These are phyloP conservation scores for Fopius arisanus DNA, from an alignment of 1,140 invertebrate genomes.

Conservation along the genomic window DNA sequence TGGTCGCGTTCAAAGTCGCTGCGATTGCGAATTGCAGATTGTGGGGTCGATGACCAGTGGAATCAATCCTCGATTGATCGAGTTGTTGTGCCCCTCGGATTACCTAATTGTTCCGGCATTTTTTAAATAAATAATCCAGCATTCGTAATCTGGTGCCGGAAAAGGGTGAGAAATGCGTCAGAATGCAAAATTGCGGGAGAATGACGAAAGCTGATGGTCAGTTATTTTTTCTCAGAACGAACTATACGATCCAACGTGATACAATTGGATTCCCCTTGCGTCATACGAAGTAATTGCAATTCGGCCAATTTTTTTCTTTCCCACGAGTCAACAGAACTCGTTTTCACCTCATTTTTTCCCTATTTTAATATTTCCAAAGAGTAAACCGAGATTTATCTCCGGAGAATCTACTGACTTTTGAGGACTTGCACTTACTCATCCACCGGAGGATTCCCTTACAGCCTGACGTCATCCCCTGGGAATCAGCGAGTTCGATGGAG, in stretches of 20 bases:
- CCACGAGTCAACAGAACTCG: neutral
- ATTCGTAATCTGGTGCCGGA: too few relatives aligned
- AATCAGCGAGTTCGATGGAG: neutral
- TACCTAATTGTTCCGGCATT: neutral
- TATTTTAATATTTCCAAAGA: neutral
- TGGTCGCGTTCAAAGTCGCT: constrained; percentile 16
- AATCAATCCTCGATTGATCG: neutral
- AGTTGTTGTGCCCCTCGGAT: neutral
- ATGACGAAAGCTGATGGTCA: too few relatives aligned
- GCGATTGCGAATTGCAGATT: neutral
- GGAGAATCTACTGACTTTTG: neutral
- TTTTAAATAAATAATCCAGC: too few relatives aligned
- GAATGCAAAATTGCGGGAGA: too few relatives aligned
- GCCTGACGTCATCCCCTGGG: neutral
- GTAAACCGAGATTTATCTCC: neutral
- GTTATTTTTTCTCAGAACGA: too few relatives aligned
- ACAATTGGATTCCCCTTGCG: too few relatives aligned
- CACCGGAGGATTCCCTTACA: neutral
- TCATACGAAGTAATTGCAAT: neutral
- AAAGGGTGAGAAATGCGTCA: too few relatives aligned
- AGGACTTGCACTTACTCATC: neutral
- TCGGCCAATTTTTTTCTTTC: neutral
- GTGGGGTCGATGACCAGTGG: neutral
- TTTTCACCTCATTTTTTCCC: neutral
- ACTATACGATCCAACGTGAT: too few relatives aligned